Evolutionary conservation across 2,113 vertebrate species (phyloP).

Genomic region (Lanius ludovicianus): DNA sequence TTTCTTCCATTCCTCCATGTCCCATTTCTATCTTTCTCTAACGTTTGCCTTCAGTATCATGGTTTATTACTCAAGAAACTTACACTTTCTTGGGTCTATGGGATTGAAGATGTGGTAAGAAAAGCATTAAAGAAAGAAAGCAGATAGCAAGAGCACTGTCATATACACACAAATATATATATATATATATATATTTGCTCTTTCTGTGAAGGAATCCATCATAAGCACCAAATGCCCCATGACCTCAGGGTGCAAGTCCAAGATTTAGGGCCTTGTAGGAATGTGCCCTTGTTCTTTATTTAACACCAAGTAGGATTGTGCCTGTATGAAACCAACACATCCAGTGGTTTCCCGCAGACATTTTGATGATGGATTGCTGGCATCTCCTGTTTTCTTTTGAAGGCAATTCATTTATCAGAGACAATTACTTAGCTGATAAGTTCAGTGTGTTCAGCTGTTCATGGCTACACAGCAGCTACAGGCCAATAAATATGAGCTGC

Average conservation of each 20-base stretch:
- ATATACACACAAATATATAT: neutral
- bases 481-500: conserved; percentile 24
- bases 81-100: neutral
- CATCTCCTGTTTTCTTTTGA: conserved; percentile 46
- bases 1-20: neutral
- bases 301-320: neutral
- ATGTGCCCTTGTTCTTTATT: neutral
- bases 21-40: neutral
- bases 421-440: conserved; percentile 63
- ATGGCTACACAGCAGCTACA: conserved; percentile 1
- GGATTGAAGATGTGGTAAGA: neutral
- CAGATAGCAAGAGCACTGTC: neutral
- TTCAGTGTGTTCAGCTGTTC: conserved; percentile 63
- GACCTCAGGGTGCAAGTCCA: neutral
- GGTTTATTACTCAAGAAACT: neutral
- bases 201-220: neutral
- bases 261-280: neutral
- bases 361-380: conserved; percentile 27
- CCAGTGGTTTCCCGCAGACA: conserved; percentile 8
- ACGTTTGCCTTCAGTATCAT: neutral
- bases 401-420: conserved; percentile 60
- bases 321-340: neutral
- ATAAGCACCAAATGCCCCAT: neutral
- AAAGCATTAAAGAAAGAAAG: neutral
- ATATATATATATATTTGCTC: neutral